A percentile compares a stretch with the other conserved stretches of the same genome.
These are phyloP conservation scores for Epinephelus fuscoguttatus DNA, from an alignment of 2,113 vertebrate species.

Conservation along the genomic window DNA sequence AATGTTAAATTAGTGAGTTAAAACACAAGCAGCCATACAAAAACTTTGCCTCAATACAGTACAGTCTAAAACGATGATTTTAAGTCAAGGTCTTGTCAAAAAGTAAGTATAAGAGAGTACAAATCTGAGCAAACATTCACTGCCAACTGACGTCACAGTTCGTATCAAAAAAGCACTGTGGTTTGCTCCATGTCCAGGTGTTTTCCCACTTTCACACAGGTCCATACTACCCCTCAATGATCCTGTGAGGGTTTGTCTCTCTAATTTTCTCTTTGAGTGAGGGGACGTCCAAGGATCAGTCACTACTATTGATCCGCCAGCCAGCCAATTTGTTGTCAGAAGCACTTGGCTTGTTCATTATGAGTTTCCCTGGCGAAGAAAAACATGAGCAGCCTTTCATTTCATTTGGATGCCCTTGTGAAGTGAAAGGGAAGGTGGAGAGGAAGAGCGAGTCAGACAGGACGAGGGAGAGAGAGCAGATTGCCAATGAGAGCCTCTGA, in stretches of 20 bases:
- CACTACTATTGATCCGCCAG: constrained; percentile 60
- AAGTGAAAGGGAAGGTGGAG: constrained; percentile 52
- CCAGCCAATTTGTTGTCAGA: constrained; percentile 57
- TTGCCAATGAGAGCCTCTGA: constrained; percentile 50
- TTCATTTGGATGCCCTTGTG: constrained; percentile 53
- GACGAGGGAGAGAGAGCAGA: constrained; percentile 22
- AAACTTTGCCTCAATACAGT: background rate
- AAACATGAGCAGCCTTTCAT: constrained; percentile 55
- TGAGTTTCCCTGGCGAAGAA: constrained; percentile 52
- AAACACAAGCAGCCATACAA: background rate
- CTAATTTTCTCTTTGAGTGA: constrained; percentile 27
- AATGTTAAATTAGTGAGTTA: background rate
- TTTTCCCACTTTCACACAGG: constrained; percentile 5
- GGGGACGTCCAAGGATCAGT: constrained; percentile 50
- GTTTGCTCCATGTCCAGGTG: background rate
- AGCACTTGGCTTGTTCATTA: constrained; percentile 52
- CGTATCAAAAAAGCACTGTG: background rate
- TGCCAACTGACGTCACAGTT: background rate
- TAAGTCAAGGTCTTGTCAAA: background rate
- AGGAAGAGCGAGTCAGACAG: constrained; percentile 33
- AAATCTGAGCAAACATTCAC: background rate
- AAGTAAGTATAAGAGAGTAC: background rate
- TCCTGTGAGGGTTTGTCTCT: constrained; percentile 8
- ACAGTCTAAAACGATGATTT: background rate
- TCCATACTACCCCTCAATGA: background rate